Conservation (phyloP, 1,140 invertebrate genomes). For the Sminthurinus signatus region DNA sequence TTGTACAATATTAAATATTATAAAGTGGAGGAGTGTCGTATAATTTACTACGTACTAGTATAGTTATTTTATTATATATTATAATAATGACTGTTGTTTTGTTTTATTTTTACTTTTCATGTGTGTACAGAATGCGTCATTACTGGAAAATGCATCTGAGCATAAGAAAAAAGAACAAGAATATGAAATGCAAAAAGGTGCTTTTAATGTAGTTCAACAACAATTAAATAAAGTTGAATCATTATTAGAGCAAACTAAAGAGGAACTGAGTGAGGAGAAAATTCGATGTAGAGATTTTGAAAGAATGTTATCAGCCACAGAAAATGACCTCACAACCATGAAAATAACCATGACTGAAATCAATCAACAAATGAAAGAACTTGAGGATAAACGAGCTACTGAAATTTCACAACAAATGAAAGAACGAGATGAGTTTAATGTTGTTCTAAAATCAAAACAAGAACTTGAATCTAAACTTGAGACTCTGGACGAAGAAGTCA, state of each 20-base stretch:
- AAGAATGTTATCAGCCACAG: not conserved
- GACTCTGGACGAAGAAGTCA: conserved; percentile 26
- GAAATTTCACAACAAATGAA: not conserved
- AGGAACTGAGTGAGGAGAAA: conserved; percentile 14
- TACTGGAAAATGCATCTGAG: conserved; percentile 4
- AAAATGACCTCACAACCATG: conserved; percentile 6
- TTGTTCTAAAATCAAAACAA: not conserved
- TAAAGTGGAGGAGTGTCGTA: too few relatives aligned
- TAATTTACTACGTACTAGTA: too few relatives aligned
- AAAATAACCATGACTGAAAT: conserved; percentile 26
- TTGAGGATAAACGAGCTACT: conserved; percentile 19
- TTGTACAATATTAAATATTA: too few relatives aligned
- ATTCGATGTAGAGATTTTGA: conserved; percentile 7
- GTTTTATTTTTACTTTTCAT: not conserved
- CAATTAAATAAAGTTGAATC: conserved; percentile 12
- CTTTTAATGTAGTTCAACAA: conserved; percentile 11
- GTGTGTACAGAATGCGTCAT: conserved; percentile 12
- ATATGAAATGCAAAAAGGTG: conserved; percentile 13
- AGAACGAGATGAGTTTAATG: not conserved
- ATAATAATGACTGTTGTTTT: too few relatives aligned
- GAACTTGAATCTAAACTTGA: conserved; percentile 7
- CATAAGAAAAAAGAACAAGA: not conserved
- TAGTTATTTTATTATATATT: too few relatives aligned
- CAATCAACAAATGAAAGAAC: conserved; percentile 48
- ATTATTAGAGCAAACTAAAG: conserved; percentile 5